These are phyloP conservation scores for Hetaerina titia DNA, from an alignment of 2,888 invertebrate species.

Conservation along the genomic window DNA sequence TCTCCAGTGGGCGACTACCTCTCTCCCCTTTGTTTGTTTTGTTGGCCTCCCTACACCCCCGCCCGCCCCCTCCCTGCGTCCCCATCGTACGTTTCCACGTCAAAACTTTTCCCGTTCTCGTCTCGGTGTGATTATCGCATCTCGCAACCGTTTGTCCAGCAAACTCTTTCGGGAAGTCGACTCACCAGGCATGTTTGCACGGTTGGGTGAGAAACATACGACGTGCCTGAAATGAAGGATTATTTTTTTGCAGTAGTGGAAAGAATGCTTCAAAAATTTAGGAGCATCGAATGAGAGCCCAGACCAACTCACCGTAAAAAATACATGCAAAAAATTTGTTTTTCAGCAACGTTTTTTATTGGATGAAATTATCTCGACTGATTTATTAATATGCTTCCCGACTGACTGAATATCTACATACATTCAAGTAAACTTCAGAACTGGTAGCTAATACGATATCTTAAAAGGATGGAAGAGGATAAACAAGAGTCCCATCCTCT, in stretches of 20 bases:
- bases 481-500: no score
- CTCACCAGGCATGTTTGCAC: not conserved
- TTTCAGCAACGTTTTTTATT: not conserved
- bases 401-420: not conserved
- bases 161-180: not conserved
- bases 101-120: conserved; percentile 15
- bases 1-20: not conserved
- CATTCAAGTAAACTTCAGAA: not conserved
- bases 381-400: not conserved
- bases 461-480: no score
- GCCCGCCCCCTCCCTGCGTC: not conserved
- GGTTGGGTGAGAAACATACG: not conserved
- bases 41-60: not conserved
- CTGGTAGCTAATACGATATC: not conserved
- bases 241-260: not conserved
- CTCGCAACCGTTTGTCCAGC: not conserved
- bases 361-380: not conserved
- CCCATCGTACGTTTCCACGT: not conserved
- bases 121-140: not conserved
- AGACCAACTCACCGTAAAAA: not conserved
- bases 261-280: not conserved
- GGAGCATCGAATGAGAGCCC: not conserved
- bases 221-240: not conserved
- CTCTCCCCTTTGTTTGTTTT: not conserved
- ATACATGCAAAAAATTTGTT: not conserved